Evolutionary conservation across 2,113 vertebrate species (phyloP).

Genomic region (Grus americana): DNA sequence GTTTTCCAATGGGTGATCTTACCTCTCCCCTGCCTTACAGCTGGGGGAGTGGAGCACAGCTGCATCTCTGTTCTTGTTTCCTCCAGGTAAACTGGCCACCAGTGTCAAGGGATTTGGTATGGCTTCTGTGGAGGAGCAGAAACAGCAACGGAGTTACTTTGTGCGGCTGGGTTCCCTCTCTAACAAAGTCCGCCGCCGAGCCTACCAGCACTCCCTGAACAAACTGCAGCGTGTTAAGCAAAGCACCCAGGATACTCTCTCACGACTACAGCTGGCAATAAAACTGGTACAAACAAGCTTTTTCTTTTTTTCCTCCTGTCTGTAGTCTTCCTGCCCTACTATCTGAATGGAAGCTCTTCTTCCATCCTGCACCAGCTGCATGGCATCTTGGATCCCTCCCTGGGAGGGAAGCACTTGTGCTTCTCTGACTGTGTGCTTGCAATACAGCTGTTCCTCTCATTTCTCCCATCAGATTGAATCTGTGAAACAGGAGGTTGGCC

Average conservation of each 20-base stretch:
- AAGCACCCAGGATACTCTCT: slow-evolving; percentile 70
- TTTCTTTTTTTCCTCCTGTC: neutral
- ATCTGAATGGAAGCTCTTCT: neutral
- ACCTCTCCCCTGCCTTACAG: neutral
- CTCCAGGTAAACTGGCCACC: slow-evolving; percentile 67
- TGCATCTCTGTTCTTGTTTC: slow-evolving; percentile 14
- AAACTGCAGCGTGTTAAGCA: slow-evolving; percentile 77
- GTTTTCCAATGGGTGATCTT: neutral
- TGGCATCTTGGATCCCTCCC: slow-evolving; percentile 11
- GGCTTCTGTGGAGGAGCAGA: slow-evolving; percentile 70
- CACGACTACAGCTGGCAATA: slow-evolving; percentile 82
- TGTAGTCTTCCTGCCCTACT: neutral
- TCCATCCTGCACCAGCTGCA: neutral
- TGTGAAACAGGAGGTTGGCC: slow-evolving; percentile 75
- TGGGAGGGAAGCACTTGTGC: neutral
- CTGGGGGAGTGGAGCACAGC: neutral
- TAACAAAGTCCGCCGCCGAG: slow-evolving; percentile 76
- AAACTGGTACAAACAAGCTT: slow-evolving; percentile 76
- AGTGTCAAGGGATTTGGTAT: slow-evolving; percentile 35
- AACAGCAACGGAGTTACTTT: slow-evolving; percentile 80
- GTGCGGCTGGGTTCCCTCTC: slow-evolving; percentile 91
- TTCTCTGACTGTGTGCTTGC: neutral
- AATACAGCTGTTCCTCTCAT: neutral
- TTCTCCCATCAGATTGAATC: slow-evolving; percentile 66
- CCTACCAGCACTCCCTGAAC: slow-evolving; percentile 81